Base-by-base conservation (phyloP, 2,888 invertebrate species). In the Athalia rosae region DNA sequence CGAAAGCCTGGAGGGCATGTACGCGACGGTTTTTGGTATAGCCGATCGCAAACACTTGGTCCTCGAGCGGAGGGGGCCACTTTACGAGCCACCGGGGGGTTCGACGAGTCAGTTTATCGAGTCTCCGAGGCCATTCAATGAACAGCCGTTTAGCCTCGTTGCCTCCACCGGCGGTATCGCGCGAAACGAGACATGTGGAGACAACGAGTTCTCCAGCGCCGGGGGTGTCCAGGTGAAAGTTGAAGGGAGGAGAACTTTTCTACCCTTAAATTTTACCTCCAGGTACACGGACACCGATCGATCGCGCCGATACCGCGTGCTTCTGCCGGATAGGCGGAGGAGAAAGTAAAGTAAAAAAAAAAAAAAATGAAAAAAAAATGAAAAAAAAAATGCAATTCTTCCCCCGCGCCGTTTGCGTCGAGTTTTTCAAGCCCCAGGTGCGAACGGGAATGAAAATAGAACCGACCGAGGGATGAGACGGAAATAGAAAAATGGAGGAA, bases 71-170 rank as follows among this genome's bases (percentile, higher is more conserved):
- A 63, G 69, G 80, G 78, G 59, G 69, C 64, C 67, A 64, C 67
- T 86, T 86, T 86, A 86, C 83, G 85, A 85, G 84, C 82, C 76
- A 81, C 82, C 78, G 74, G 80, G 80, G 81, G 83, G 78, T 80
- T 84, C 80, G 81, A 80, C 82, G 79, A 83, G 84, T 83, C 83
- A 80, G 85, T 85, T 86, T 86, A 87, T 87, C 87, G 85, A 81
- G 79, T 82, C 83, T 79, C 80, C 76, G 78, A 81, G 79, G 82
- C 84, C 82, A 84, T 87, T 86, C 82, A 86, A 85, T 81, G 84
- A 84, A 84, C 81, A 81, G 81, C 81, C 83, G 83, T 84, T 86
- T 85, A 84, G 82, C 28, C 28, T 28, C 28, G 28, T 28, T 28
- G 28, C 28, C 28, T 79, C 79, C 83, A 79, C 41, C 3, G 83